Conservation (phyloP, 1,140 invertebrate species). For the Trichonephila inaurata region DNA sequence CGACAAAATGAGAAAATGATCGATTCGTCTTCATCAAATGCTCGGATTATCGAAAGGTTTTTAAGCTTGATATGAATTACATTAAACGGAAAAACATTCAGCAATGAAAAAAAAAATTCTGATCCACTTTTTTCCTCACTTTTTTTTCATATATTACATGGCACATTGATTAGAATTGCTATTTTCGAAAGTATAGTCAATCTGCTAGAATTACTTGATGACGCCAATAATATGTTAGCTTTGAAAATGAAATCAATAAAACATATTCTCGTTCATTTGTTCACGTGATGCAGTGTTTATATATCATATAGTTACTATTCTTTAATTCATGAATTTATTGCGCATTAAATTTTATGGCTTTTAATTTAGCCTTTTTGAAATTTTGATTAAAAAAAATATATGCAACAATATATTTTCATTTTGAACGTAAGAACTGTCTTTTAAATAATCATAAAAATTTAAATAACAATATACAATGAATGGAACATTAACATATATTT, state of each 20-base stretch:
- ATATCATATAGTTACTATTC: no score
- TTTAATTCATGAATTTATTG: no score
- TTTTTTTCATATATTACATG: not conserved
- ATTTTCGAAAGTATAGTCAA: not conserved
- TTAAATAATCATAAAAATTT: no score
- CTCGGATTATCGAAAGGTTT: constrained; percentile 59
- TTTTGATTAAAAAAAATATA: no score
- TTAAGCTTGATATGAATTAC: constrained; percentile 42
- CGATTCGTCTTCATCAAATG: constrained; percentile 55
- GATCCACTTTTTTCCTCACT: not conserved
- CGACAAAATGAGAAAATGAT: constrained; percentile 48
- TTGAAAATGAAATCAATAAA: not conserved
- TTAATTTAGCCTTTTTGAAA: no score
- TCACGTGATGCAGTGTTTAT: no score
- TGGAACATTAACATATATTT: no score
- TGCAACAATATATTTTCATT: no score
- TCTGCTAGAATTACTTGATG: not conserved
- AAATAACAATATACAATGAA: no score
- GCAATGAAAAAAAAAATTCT: not conserved
- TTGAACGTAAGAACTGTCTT: no score
- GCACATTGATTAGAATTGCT: no score
- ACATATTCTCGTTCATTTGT: not conserved
- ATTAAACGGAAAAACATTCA: not conserved
- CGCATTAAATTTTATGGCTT: no score
- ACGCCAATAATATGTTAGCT: not conserved